Evolutionary conservation across 2,113 vertebrate species (phyloP).

Genomic region (Paedocypris sp.): DNA sequence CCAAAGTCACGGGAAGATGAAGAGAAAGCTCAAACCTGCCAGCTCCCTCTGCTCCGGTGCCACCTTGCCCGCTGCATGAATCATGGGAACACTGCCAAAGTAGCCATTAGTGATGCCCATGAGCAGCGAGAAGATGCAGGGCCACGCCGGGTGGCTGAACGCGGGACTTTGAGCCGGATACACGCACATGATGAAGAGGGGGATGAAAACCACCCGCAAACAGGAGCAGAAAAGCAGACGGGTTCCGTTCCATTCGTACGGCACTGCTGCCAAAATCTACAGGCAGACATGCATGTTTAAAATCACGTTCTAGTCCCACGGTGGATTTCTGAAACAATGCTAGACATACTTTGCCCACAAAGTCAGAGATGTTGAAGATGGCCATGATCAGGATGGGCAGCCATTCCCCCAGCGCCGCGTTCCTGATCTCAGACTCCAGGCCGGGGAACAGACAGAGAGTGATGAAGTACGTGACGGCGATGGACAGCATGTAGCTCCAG

Average conservation of each 20-base stretch:
- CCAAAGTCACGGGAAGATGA: neutral
- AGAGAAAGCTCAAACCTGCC: constrained; percentile 67
- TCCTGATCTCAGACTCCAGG: constrained; percentile 88
- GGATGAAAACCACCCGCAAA: constrained; percentile 85
- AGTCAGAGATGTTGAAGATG: constrained; percentile 96
- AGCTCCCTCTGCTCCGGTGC: constrained; percentile 85
- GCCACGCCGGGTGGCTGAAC: constrained; percentile 89
- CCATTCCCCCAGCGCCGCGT: constrained; percentile 82
- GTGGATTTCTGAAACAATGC: too few species aligned
- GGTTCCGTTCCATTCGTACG: constrained; percentile 80
- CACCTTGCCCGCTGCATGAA: constrained; percentile 86
- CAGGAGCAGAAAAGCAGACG: constrained; percentile 85
- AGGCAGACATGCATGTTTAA: neutral
- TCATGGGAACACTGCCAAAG: constrained; percentile 95
- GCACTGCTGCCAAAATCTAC: constrained; percentile 90
- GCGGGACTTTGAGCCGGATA: constrained; percentile 72
- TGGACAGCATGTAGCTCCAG: constrained; percentile 96
- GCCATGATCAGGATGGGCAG: constrained; percentile 98
- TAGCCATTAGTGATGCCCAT: constrained; percentile 97
- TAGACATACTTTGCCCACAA: constrained; percentile 84
- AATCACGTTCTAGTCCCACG: too few species aligned
- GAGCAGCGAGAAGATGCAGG: constrained; percentile 89
- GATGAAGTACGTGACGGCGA: constrained; percentile 93
- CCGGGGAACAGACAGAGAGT: constrained; percentile 92
- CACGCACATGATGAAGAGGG: constrained; percentile 92